Percentiles rank a stretch among this genome's conserved stretches.
These are phyloP conservation scores for Denticeps clupeoides DNA, from an alignment of 2,797 vertebrate genomes.

Conservation along the genomic window DNA sequence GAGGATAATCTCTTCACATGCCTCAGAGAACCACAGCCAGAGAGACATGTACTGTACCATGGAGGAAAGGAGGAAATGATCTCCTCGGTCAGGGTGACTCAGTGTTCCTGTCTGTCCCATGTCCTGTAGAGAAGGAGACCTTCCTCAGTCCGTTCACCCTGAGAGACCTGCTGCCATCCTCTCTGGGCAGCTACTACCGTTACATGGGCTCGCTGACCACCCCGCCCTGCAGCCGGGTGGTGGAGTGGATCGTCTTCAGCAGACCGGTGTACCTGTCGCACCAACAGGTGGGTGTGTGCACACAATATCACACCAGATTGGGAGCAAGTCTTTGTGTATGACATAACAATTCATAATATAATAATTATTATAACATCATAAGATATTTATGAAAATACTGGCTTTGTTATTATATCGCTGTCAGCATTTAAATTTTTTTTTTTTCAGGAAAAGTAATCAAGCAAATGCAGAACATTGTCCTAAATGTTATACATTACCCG, in stretches of 20 bases:
- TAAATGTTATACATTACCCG: too few species aligned
- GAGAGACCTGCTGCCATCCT: conserved; percentile 81
- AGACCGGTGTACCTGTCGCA: conserved; percentile 86
- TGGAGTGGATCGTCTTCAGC: conserved; percentile 95
- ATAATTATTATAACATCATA: too few species aligned
- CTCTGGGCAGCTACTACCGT: conserved; percentile 86
- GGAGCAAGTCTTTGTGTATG: too few species aligned
- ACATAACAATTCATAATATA: too few species aligned
- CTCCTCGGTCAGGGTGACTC: neutral
- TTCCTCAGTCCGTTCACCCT: conserved; percentile 87
- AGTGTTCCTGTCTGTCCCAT: conserved; percentile 17
- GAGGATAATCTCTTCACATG: neutral
- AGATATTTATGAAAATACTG: too few species aligned
- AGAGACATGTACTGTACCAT: neutral
- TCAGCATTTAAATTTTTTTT: too few species aligned
- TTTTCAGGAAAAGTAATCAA: too few species aligned
- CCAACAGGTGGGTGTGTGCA: conserved; percentile 75
- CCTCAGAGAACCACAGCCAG: neutral
- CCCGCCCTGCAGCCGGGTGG: conserved; percentile 89
- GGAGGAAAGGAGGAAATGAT: neutral
- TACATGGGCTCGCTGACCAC: conserved; percentile 93
- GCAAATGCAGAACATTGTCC: too few species aligned
- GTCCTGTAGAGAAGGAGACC: conserved; percentile 86
- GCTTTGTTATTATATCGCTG: too few species aligned
- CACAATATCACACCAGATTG: too few species aligned